Evolutionary conservation across 2,797 vertebrate genomes (phyloP).

Genomic region (Schizopygopsis pylzovi): DNA sequence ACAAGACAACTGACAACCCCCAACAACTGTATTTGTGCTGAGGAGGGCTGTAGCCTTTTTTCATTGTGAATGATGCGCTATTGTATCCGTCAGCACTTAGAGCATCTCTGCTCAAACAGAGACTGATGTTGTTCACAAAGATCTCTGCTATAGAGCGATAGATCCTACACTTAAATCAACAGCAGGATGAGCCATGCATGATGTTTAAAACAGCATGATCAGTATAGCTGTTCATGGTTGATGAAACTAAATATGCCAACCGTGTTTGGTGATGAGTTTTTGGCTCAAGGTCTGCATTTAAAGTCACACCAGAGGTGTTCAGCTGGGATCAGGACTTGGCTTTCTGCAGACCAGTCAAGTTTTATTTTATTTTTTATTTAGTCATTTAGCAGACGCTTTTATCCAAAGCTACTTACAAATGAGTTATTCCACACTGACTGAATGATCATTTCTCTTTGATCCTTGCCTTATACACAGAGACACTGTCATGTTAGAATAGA

Average conservation of each 20-base stretch:
- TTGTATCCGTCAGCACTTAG: conserved; percentile 28
- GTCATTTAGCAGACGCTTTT: too few species aligned
- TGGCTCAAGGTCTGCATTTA: too few species aligned
- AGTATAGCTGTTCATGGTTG: neutral
- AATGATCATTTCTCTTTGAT: too few species aligned
- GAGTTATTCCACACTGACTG: too few species aligned
- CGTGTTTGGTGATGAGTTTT: neutral
- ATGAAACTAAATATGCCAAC: neutral
- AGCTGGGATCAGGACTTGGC: too few species aligned
- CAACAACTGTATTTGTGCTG: conserved; percentile 43
- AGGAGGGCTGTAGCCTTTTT: conserved; percentile 45
- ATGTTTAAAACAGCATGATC: conserved; percentile 29
- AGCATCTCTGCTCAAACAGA: neutral
- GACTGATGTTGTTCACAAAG: conserved; percentile 35
- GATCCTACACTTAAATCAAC: conserved; percentile 27
- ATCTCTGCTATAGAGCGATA: neutral
- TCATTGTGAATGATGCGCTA: conserved; percentile 41
- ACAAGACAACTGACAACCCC: conserved; percentile 42
- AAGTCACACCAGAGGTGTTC: too few species aligned
- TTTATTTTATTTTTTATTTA: too few species aligned
- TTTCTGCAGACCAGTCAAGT: too few species aligned
- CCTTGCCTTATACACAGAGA: too few species aligned
- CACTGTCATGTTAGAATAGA: too few species aligned
- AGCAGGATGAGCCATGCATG: conserved; percentile 1
- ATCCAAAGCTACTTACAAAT: too few species aligned